Base-by-base conservation (phyloP, 2,888 invertebrate species). In the Altica lythri region DNA sequence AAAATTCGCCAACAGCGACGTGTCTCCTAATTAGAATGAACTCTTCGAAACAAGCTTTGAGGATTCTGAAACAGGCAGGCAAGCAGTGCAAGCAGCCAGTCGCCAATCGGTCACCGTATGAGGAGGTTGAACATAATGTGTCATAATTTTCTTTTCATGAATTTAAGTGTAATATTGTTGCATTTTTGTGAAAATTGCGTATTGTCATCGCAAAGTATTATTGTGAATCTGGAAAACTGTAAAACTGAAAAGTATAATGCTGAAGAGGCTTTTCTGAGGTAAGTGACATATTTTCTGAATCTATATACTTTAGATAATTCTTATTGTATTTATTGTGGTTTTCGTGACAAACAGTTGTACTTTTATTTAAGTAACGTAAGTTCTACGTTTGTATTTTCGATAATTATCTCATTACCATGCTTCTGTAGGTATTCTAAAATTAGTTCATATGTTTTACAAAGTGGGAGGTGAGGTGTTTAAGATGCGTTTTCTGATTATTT, bases 21-120 rank as follows among this genome's bases (percentile, higher is more conserved):
- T 53, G 51, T 60, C 58, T 58, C 53, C 60, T 60, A 58, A 66
- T 44, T 59, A 51, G 43, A 71, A 65, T 77, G 73, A 73, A 72
- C 72, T 73, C 72, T 71, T 68, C 77, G 76, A 77, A 77, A 77
- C 76, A 77, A 77, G 77, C 77, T 76, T 73, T 72, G 69, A 71
- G 73, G 74, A 75, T 74, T 72, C 71, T 69, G 55, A 65, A 71
- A 70, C 70, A 76, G 75, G 76, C 76, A 75, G 75, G 73, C 73
- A 75, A 74, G 49, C 48, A 38, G 17, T 38, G 48, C 48, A 19
- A 29, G 30, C 29, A 30, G 74, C 70, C 76, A 76, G 76, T 77
- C 76, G 75, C 73, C 72, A 76, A 74, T 75, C 76, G 76, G 75
- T 75, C 72, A 72, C 68, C 71, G 75, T 70, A 67, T 68, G 66